These are phyloP conservation scores for Drosophila asahinai DNA, from an alignment of 1,140 invertebrate genomes.

Conservation along the genomic window DNA sequence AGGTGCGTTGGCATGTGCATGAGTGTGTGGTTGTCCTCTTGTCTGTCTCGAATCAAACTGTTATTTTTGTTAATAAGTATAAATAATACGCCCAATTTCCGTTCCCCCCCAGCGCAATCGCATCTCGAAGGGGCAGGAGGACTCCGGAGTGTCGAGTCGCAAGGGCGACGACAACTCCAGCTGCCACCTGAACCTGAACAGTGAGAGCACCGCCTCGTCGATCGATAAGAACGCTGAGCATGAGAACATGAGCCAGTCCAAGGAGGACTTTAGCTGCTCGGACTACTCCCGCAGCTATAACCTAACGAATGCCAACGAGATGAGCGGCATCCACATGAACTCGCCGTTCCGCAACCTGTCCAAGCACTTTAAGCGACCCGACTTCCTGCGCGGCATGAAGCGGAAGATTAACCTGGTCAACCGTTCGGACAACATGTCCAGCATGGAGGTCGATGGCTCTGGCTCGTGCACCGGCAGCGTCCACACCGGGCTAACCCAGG, in stretches of 20 bases:
- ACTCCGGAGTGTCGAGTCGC: constrained; percentile 83
- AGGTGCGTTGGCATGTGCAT: constrained; percentile 68
- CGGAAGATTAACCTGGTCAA: constrained; percentile 86
- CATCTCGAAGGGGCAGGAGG: constrained; percentile 69
- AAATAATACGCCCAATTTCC: background rate
- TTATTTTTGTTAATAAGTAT: background rate
- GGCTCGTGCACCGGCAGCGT: constrained; percentile 79
- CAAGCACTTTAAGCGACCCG: constrained; percentile 81
- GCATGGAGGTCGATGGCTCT: constrained; percentile 65
- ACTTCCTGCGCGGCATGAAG: constrained; percentile 86
- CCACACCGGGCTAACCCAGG: constrained; percentile 89
- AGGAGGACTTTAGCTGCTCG: constrained; percentile 79
- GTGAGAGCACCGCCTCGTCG: constrained; percentile 78
- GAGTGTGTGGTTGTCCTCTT: constrained; percentile 22
- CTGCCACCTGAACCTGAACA: constrained; percentile 69
- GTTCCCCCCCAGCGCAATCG: constrained; percentile 63
- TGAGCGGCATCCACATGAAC: constrained; percentile 79
- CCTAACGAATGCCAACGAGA: constrained; percentile 73
- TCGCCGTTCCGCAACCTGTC: constrained; percentile 79
- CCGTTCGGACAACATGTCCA: constrained; percentile 76
- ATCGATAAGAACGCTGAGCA: constrained; percentile 78
- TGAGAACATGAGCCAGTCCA: constrained; percentile 78
- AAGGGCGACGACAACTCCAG: constrained; percentile 76
- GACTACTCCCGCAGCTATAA: constrained; percentile 82
- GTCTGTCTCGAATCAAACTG: constrained; percentile 5